Conservation (phyloP, 2,113 vertebrate species). For the Plectropomus leopardus region DNA sequence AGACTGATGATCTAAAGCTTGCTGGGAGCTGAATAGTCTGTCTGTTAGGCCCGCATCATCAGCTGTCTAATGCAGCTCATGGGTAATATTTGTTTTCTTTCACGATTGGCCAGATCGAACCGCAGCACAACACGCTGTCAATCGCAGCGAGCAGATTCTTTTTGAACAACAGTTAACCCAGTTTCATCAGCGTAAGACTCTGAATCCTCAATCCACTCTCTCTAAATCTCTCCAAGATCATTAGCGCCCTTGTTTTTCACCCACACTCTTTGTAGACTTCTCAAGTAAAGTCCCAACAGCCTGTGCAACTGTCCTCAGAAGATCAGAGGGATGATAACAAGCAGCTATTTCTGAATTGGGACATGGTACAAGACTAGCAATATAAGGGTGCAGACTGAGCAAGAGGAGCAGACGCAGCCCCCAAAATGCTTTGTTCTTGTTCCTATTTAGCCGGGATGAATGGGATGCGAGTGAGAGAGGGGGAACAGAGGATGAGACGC, state of each 20-base stretch:
- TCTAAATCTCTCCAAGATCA: conserved; percentile 64
- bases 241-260: conserved; percentile 57
- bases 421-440: conserved; percentile 68
- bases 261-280: conserved; percentile 61
- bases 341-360: conserved; percentile 76
- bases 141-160: conserved; percentile 3
- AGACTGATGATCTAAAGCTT: background rate
- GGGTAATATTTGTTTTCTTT: conserved; percentile 34
- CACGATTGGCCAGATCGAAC: background rate
- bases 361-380: conserved; percentile 48
- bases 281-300: conserved; percentile 59
- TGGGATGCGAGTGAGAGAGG: background rate
- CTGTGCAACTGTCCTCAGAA: conserved; percentile 68
- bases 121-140: conserved; percentile 11
- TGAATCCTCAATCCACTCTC: conserved; percentile 42
- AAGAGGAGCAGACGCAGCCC: conserved; percentile 25
- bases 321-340: conserved; percentile 78
- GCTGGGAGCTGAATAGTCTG: background rate
- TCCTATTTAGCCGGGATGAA: conserved; percentile 53
- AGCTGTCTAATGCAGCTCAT: background rate
- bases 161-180: conserved; percentile 47
- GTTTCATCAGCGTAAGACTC: conserved; percentile 37
- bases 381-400: conserved; percentile 36
- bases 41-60: background rate
- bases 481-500: conserved; percentile 6